A percentile compares a stretch with the other conserved stretches of the same genome.
Conservation (phyloP, 2,888 invertebrate species). For the Leucania comma region DNA sequence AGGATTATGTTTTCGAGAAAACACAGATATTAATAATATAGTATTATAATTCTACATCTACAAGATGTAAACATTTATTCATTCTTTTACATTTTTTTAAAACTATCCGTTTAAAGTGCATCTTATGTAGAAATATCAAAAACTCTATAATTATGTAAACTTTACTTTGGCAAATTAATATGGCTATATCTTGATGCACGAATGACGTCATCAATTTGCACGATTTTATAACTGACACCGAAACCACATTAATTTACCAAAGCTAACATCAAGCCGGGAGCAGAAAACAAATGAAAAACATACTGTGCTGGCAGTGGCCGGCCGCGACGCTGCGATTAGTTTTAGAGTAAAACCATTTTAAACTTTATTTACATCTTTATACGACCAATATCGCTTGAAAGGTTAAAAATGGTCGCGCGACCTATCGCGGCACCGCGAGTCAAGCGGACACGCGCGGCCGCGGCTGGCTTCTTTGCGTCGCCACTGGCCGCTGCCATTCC, state of each 20-base stretch:
- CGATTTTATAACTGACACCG: background rate
- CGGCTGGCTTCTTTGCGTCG: too few relatives aligned
- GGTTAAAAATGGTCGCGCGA: too few relatives aligned
- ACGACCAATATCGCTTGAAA: too few relatives aligned
- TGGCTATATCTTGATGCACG: background rate
- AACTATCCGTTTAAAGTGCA: conserved; percentile 56
- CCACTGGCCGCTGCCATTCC: too few relatives aligned
- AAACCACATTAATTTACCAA: conserved; percentile 29
- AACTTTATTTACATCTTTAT: too few relatives aligned
- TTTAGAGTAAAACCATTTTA: too few relatives aligned
- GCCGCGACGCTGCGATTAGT: too few relatives aligned
- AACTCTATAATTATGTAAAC: conserved; percentile 22
- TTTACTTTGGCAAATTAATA: conserved; percentile 19
- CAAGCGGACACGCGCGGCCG: too few relatives aligned
- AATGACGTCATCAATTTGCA: background rate
- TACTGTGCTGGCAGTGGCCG: too few relatives aligned
- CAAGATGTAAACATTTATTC: background rate
- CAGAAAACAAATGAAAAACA: conserved; percentile 39
- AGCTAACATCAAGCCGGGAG: conserved; percentile 14
- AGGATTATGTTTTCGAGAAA: conserved; percentile 32
- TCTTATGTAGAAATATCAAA: conserved; percentile 50
- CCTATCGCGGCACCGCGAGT: too few relatives aligned
- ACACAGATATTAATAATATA: conserved; percentile 22
- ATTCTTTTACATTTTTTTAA: conserved; percentile 33
- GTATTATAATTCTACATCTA: conserved; percentile 11